Base-by-base conservation (phyloP, 2,888 invertebrate genomes). In the Pemphredon lugubris region DNA sequence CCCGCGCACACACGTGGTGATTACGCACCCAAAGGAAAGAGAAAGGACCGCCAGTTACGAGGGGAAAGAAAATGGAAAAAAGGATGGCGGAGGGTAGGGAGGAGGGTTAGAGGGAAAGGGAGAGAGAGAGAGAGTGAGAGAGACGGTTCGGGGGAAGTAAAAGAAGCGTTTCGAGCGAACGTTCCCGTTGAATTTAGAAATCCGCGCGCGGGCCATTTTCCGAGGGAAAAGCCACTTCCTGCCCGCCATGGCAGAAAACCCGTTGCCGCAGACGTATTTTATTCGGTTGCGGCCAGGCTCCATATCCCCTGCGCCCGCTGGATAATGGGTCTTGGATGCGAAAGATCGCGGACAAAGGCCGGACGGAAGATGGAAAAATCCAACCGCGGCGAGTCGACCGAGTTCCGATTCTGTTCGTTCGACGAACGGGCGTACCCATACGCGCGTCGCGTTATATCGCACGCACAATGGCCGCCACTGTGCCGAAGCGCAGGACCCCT, bases 281-380 rank as follows among this genome's bases (percentile, higher is more conserved):
- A 81, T 79, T 75, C 79, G 77, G 53, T 68, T 59, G 66, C 68
- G 72, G 79, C 48, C 45, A 47, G 50, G 23, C 60, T 34, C 7
- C 57, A 58, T 11, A 13, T 40, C 59, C 34, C 54, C 16, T 18
- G 7, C 18, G 40, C 23, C 54, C 48, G 47, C 65, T 40, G 79
- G 76, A 83, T 83, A 83, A 83, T 76, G 65, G n/a, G 75, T 57
- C 47, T 20, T 51, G 77, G 75, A 77, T 57, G 65, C 77, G 74
- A 79, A n/a, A 81, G 74, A 76, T 79, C 75, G 69, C 57, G 75
- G 74, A 81, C 83, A 81, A 83, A 83, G 72, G 83, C 66, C 65
- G 53, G 50, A 68, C 69, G 67, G 65, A 48, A 78, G 78, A 70
- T 73, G 73, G 77, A 78, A 83, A 83, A 83, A 83, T 81, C 74